A percentile compares a stretch with the other conserved stretches of the same genome.
phyloP scores from a whole-genome alignment of 2,888 invertebrate species.

The Pediacus dermestoides region DNA sequence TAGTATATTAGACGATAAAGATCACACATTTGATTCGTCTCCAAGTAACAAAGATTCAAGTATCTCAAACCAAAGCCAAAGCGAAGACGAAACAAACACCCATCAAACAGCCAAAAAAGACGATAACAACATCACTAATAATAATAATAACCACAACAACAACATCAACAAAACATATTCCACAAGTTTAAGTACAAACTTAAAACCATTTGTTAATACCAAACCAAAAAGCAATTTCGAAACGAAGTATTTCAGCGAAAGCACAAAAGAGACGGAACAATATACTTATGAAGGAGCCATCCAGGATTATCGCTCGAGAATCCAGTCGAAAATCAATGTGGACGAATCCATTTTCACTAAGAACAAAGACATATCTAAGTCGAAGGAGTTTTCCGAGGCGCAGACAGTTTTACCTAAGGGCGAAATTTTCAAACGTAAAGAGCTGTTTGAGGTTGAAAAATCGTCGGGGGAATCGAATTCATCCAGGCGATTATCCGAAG shows the following conservation, averaged over 20 bases:
- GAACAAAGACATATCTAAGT: conserved; percentile 33
- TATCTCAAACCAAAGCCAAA: conserved; percentile 43
- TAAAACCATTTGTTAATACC: conserved; percentile 20
- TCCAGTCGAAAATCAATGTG: conserved; percentile 52
- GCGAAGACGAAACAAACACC: conserved; percentile 37
- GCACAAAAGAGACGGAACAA: conserved; percentile 69
- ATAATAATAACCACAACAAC: conserved; percentile 61
- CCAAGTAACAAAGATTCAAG: conserved; percentile 38
- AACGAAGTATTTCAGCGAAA: conserved; percentile 19
- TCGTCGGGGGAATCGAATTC: conserved; percentile 46
- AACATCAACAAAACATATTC: conserved; percentile 20
- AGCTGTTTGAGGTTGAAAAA: conserved; percentile 74
- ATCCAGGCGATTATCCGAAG: conserved; percentile 57
- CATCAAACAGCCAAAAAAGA: conserved; percentile 17
- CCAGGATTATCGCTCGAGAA: conserved; percentile 78
- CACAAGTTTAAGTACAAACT: conserved; percentile 13
- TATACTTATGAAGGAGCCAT: conserved; percentile 87
- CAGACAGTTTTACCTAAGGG: conserved; percentile 64
- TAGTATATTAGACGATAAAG: conserved; percentile 44
- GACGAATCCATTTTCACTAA: conserved; percentile 41
- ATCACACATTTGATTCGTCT: conserved; percentile 33
- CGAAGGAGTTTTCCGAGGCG: conserved; percentile 41
- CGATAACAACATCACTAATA: conserved; percentile 55
- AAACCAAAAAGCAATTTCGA: conserved; percentile 21
- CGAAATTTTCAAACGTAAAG: conserved; percentile 75